Evolutionary conservation across 2,888 invertebrate species (phyloP), one percentile per base, ranked within the genome.

Genomic region (Argyresthia goedartella): DNA sequence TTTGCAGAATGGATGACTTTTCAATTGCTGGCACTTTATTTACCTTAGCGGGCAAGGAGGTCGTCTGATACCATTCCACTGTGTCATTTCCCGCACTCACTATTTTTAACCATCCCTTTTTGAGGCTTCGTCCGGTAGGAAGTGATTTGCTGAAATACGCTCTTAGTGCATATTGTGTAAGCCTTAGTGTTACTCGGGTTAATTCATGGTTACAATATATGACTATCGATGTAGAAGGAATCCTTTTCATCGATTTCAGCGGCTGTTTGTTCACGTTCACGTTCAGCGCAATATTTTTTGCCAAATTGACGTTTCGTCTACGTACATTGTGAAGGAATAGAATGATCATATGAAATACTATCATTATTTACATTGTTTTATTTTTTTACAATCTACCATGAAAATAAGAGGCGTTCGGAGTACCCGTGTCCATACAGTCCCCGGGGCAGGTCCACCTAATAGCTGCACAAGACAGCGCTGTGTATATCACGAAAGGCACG

Each of bases 141-240:
- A 86, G 73, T 85, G 84, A 85, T 85, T 86, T 76, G 85, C 79
- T 81, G 75, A 81, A 84, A 84, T 76, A 81, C 72, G 78, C 76
- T 77, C 76, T 73, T 81, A 81, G 81, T 81, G 79, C 80, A 73
- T 69, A 82, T 84, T 81, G 80, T 81, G 65, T 70, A 76, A 73
- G 80, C 70, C 75, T 80, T 81, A 81, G 81, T 80, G 80, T 69
- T 74, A 72, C 80, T 82, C 76, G 79, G 25, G 25, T 73, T 76
- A 75, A 75, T 78, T 67, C 67, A 66, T 66, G 71, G 69, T 71
- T 78, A 73, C 78, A 76, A 81, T 80, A 81, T 82, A 81, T 80
- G 69, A 72, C 70, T 72, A 75, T 76, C 67, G 50, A 69, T 76
- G 78, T 74, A 73, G 75, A 71, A 74, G 73, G 64, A 69, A 69